These are phyloP conservation scores for Sandelia bainsii DNA, from an alignment of 2,797 vertebrate genomes.

Conservation along the genomic window DNA sequence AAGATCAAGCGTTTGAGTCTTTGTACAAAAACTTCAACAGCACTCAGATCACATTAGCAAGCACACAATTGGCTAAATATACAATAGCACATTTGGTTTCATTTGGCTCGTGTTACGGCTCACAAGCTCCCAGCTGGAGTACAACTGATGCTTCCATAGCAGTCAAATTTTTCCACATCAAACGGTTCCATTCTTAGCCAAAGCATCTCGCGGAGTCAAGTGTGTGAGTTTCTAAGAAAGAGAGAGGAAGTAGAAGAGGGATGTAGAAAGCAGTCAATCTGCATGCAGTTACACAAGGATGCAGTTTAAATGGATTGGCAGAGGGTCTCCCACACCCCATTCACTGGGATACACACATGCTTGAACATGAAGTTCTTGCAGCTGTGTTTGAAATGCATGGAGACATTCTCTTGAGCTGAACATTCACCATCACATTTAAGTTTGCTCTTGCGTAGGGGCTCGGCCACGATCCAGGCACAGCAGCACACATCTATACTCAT, in stretches of 20 bases:
- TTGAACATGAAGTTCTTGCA: constrained; percentile 60
- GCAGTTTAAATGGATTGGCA: constrained; percentile 74
- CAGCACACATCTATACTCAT: constrained; percentile 37
- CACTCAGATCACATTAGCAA: constrained; percentile 63
- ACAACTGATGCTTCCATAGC: constrained; percentile 48
- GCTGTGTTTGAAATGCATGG: constrained; percentile 42
- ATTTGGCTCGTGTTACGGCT: constrained; percentile 61
- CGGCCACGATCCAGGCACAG: constrained; percentile 43
- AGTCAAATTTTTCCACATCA: constrained; percentile 61
- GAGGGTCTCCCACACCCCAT: constrained; percentile 49
- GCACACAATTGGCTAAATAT: constrained; percentile 51
- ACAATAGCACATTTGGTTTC: constrained; percentile 50
- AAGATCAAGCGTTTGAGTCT: constrained; percentile 52
- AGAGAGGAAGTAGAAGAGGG: constrained; percentile 29
- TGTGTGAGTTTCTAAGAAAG: constrained; percentile 47
- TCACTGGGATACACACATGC: constrained; percentile 50
- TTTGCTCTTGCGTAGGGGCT: constrained; percentile 17
- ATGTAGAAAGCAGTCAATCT: constrained; percentile 56
- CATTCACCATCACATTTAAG: constrained; percentile 53
- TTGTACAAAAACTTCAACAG: constrained; percentile 59
- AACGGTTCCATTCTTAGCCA: constrained; percentile 58
- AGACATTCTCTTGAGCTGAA: constrained; percentile 53
- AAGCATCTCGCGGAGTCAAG: constrained; percentile 37
- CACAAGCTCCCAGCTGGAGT: constrained; percentile 62
- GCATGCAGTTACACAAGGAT: constrained; percentile 64